Percentiles rank a stretch among this genome's conserved stretches.
Evolutionary conservation across 2,888 invertebrate genomes (phyloP).

Genomic region (Argynnis bischoffii): DNA sequence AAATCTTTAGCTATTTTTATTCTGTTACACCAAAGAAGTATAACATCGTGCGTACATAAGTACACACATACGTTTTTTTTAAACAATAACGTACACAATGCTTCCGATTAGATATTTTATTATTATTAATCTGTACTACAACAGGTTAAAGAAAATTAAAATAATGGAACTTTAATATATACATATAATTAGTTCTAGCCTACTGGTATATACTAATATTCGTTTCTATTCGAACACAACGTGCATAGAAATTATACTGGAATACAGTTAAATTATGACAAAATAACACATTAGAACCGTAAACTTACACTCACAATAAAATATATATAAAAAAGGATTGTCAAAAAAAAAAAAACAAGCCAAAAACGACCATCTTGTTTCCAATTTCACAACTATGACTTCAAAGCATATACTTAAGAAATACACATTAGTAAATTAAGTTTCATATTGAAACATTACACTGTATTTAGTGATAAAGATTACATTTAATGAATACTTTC

Average conservation of each 20-base stretch:
- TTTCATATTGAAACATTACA: not conserved
- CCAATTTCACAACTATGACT: not conserved
- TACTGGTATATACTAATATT: constrained; percentile 17
- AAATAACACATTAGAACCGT: no score
- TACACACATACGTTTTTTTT: no score
- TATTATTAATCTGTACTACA: constrained; percentile 20
- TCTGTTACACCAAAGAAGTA: no score
- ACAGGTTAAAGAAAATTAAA: constrained; percentile 16
- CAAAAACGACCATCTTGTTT: constrained; percentile 6
- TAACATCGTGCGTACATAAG: no score
- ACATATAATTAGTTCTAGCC: constrained; percentile 32
- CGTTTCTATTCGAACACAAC: constrained; percentile 30
- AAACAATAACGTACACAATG: not conserved
- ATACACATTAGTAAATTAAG: constrained; percentile 6
- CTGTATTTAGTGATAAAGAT: not conserved
- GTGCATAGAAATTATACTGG: constrained; percentile 21
- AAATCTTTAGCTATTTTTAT: no score
- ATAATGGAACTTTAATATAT: constrained; percentile 18
- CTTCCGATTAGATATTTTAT: not conserved
- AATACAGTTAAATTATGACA: not conserved
- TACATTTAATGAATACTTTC: no score
- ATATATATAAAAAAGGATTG: not conserved
- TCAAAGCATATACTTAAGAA: not conserved
- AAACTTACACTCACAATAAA: no score
- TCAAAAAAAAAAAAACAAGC: not conserved